A percentile compares a stretch with the other conserved stretches of the same genome.
Evolutionary conservation across 1,140 invertebrate genomes (phyloP).

Genomic region (Lethrus apterus): DNA sequence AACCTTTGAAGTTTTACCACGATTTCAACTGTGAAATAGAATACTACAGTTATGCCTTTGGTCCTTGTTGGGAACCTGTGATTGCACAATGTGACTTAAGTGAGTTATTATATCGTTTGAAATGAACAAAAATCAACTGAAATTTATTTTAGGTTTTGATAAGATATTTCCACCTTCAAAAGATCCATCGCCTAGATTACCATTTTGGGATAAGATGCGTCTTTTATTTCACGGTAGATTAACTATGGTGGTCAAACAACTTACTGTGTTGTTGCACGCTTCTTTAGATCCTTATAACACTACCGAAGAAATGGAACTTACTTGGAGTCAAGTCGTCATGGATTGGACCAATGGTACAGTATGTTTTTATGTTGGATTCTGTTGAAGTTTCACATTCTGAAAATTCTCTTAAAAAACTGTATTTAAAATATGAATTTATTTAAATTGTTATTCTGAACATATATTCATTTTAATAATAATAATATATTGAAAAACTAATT

Average conservation of each 20-base stretch:
- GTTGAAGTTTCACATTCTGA: no score
- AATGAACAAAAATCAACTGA: background rate
- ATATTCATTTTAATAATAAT: background rate
- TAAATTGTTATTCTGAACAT: no score
- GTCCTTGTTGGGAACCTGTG: conserved; percentile 97
- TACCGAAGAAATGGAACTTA: conserved; percentile 97
- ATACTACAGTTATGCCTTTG: conserved; percentile 86
- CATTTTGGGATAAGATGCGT: conserved; percentile 97
- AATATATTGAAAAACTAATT: background rate
- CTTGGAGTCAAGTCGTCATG: conserved; percentile 84
- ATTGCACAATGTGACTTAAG: conserved; percentile 91
- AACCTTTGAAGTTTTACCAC: conserved; percentile 93
- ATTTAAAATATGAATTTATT: no score
- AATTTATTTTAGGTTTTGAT: conserved; percentile 58
- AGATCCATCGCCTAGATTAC: conserved; percentile 88
- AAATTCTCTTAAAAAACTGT: no score
- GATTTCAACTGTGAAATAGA: conserved; percentile 93
- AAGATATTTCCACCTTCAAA: conserved; percentile 78
- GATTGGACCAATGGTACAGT: conserved; percentile 88
- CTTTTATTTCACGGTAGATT: conserved; percentile 87
- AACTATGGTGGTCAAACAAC: conserved; percentile 75
- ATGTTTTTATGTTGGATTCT: no score
- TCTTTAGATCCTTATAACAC: conserved; percentile 97
- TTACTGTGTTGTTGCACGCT: conserved; percentile 86
- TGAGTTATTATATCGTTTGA: conserved; percentile 42